Base-by-base conservation (phyloP, 2,113 vertebrate genomes). In the Serinus canaria region DNA sequence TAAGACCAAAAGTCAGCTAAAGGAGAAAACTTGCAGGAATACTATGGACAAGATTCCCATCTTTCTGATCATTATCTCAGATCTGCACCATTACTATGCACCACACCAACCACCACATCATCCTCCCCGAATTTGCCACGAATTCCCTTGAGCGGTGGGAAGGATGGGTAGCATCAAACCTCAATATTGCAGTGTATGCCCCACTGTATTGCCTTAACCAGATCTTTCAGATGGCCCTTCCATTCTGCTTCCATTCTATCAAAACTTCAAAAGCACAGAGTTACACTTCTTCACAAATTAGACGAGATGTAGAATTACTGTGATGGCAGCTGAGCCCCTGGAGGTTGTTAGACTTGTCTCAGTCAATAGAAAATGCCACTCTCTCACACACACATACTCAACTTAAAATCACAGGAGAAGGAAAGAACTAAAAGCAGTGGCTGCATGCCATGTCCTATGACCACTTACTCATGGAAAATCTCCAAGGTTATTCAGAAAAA, bases 241-340 rank as follows among this genome's bases (percentile, higher is more conserved):
- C 47, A 41, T 88, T 95, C 69, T 62, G 18, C 46, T 92, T 89
- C n/a, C 86, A 80, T 96, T 95, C 62, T 47, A 92, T 82, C 35
- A 93, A 95, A 97, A 95, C 76, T 96, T 97, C 89, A 92, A 88
- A 96, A 90, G 16, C 31, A 76, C 13, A 14, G 66, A 83, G 77
- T 94, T 93, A 92, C 74, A 72, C 95, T 95, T 93, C 84, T 96
- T 97, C 86, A 85, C 84, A 97, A 96, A 97, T 91, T 96, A 77
- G 64, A 91, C 33, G 12, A 97, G 95, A 96, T 92, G 92, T 96
- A 75, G 92, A 97, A 95, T 96, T 97, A 94, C 58, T 75, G 62
- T 80, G 73, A 82, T 83, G 89, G 80, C 88, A 95, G 90, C 86
- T 94, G 84, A 97, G 91, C 77, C 91, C 90, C 81, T 64, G 33